phyloP scores from a whole-genome alignment of 2,797 vertebrate species.

The Gallinago solitaria region DNA sequence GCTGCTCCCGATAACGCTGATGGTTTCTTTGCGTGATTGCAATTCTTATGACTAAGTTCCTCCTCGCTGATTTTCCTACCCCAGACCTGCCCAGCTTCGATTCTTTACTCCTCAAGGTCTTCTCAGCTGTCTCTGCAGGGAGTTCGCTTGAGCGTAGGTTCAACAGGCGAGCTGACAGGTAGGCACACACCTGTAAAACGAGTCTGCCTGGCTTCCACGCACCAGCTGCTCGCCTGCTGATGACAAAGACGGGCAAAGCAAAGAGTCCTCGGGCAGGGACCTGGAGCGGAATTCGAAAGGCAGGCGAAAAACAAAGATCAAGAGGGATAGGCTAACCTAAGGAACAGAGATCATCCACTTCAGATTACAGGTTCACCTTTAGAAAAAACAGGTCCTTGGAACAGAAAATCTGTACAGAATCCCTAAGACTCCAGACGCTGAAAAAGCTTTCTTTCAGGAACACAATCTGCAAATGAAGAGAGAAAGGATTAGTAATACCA shows the following conservation, averaged over 20 bases:
- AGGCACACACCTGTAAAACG: conserved; percentile 2
- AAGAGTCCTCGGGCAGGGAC: neutral
- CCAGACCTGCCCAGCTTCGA: neutral
- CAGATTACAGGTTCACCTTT: neutral
- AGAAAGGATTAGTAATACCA: neutral
- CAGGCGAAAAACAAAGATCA: neutral
- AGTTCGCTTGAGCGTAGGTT: neutral
- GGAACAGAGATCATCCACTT: neutral
- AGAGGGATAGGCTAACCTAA: neutral
- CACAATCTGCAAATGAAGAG: neutral
- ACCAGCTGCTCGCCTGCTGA: neutral
- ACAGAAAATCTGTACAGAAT: neutral
- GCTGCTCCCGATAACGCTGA: neutral
- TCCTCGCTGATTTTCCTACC: neutral
- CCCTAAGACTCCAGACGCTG: neutral
- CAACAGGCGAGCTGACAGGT: neutral
- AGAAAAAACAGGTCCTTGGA: neutral
- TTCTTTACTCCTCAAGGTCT: neutral
- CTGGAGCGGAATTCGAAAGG: neutral
- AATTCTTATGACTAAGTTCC: neutral
- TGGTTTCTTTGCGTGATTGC: neutral
- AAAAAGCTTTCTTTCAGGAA: neutral
- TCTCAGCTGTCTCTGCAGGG: neutral
- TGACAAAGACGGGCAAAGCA: neutral
- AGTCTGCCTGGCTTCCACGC: conserved; percentile 16